Conservation (phyloP, 1,140 invertebrate species). For the Planococcus citri region DNA sequence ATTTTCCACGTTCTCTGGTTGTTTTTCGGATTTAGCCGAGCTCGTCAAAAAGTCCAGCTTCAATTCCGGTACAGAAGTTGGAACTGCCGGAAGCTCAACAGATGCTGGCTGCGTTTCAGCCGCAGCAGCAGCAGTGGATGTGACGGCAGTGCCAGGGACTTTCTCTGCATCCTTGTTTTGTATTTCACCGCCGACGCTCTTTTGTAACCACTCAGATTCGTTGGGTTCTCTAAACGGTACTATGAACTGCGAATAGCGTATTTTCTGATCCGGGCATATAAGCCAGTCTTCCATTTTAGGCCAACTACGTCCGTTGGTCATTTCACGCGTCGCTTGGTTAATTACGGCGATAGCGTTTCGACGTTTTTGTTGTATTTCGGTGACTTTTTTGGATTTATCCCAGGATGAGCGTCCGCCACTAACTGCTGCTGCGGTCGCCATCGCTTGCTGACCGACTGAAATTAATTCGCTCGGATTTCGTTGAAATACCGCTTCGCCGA, state of each 20-base stretch:
- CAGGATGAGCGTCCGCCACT: neutral
- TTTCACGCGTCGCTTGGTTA: neutral
- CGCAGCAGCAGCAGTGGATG: too few species aligned
- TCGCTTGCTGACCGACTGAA: neutral
- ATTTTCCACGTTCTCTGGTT: neutral
- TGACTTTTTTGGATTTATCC: neutral
- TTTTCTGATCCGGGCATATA: neutral
- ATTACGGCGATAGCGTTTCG: slow-evolving; percentile 9
- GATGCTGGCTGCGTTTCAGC: too few species aligned
- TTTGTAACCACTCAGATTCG: neutral
- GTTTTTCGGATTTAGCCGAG: neutral
- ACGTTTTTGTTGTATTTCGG: neutral
- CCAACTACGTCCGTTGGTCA: slow-evolving; percentile 7
- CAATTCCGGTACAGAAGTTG: neutral
- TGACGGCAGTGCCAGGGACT: too few species aligned
- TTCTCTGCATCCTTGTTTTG: neutral
- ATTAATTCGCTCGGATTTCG: neutral
- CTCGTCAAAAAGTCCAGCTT: neutral
- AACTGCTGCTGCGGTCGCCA: too few species aligned
- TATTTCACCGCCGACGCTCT: neutral
- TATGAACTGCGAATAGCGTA: neutral
- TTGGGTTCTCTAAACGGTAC: neutral
- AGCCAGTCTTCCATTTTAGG: slow-evolving; percentile 11
- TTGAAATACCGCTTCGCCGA: neutral
- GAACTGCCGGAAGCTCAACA: too few species aligned